A percentile compares a stretch with the other conserved stretches of the same genome.
Evolutionary conservation across 2,888 invertebrate species (phyloP).

Genomic region (Macropis europaea): DNA sequence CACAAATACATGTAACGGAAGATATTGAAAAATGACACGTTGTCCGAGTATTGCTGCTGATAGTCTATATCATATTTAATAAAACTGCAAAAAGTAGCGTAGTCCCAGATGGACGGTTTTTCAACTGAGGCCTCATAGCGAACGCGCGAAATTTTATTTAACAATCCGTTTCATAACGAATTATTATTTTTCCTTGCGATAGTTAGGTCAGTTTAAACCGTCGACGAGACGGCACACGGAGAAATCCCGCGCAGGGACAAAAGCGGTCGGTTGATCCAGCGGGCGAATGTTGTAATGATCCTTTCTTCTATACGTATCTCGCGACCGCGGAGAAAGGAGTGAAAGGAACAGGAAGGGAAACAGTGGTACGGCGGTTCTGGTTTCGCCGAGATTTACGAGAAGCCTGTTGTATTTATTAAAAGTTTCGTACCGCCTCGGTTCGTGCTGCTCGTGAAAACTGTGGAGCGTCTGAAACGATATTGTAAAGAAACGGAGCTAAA

Average conservation of each 20-base stretch:
- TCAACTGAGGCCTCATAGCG: no score
- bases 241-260: conserved; percentile 20
- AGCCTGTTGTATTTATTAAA: conserved; percentile 54
- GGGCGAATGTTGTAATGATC: conserved; percentile 58
- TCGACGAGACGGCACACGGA: not conserved
- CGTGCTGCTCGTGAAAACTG: conserved; percentile 28
- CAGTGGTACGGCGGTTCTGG: conserved; percentile 52
- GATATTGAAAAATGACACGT: no score
- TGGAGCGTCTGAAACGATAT: conserved; percentile 36
- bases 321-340: conserved; percentile 39
- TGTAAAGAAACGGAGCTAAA: conserved; percentile 43
- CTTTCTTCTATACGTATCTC: conserved; percentile 51
- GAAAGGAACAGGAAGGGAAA: conserved; percentile 44
- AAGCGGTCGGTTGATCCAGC: conserved; percentile 38
- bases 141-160: no score
- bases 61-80: no score
- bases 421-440: conserved; percentile 25
- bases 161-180: no score
- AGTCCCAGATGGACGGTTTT: no score
- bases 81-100: no score
- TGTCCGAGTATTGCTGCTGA: no score
- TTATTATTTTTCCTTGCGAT: not conserved
- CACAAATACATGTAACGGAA: no score
- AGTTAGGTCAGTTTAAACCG: not conserved
- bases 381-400: conserved; percentile 62